Percentiles rank a stretch among this genome's conserved stretches.
Evolutionary conservation across 2,113 vertebrate species (phyloP).

Genomic region (Forbesichthys papilliferus): DNA sequence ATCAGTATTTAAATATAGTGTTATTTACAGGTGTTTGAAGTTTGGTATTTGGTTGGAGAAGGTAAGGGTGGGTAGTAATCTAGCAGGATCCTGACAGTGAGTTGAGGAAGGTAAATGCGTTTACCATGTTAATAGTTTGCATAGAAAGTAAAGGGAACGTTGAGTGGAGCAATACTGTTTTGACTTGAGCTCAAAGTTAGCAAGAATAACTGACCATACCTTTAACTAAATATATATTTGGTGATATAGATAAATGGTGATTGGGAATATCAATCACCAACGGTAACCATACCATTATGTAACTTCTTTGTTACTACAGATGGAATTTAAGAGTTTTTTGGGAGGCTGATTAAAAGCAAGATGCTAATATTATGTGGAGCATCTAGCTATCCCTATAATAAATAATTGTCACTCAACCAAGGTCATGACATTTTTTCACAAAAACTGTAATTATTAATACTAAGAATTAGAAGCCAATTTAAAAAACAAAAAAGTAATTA

Average conservation of each 20-base stretch:
- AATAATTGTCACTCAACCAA: neutral
- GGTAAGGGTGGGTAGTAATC: conserved; percentile 10
- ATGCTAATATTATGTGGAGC: conserved; percentile 17
- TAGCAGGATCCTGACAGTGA: conserved; percentile 60
- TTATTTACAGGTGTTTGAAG: conserved; percentile 86
- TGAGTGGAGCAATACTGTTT: conserved; percentile 8
- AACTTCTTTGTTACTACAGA: conserved; percentile 16
- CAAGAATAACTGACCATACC: no score
- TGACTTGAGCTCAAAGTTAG: no score
- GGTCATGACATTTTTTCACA: no score
- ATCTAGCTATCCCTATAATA: conserved; percentile 17
- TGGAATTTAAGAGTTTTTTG: conserved; percentile 2
- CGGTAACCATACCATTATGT: no score
- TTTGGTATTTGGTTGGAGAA: conserved; percentile 76
- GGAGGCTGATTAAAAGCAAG: conserved; percentile 1
- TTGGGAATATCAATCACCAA: no score
- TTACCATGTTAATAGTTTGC: conserved; percentile 71
- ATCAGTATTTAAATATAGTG: conserved; percentile 80
- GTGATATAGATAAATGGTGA: no score
- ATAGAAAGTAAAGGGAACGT: conserved; percentile 78
- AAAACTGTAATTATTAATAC: no score
- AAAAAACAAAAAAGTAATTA: neutral
- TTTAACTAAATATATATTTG: no score
- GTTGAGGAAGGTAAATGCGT: conserved; percentile 62
- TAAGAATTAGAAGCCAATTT: neutral